A percentile compares a stretch with the other conserved stretches of the same genome.
Evolutionary conservation across 2,888 invertebrate species (phyloP).

Genomic region (Ectemnius cavifrons): DNA sequence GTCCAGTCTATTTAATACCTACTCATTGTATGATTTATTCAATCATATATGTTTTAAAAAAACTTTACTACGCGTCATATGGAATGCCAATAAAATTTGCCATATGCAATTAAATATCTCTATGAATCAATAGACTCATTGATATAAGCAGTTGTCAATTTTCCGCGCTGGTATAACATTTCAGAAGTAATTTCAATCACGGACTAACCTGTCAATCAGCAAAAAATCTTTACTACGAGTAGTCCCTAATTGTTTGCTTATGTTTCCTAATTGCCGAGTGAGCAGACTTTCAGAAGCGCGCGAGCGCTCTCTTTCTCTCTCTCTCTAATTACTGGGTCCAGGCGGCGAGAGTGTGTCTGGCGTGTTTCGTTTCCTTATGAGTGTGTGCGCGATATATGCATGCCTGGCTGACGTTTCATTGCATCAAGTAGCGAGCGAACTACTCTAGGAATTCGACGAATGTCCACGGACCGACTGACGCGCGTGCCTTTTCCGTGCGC

Average conservation of each 20-base stretch:
- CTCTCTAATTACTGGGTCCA: too few species aligned
- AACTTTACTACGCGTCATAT: too few species aligned
- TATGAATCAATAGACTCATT: not conserved
- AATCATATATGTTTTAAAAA: not conserved
- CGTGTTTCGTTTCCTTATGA: conserved; percentile 54
- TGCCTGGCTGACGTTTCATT: conserved; percentile 53
- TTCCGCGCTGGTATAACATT: not conserved
- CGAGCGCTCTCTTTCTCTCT: too few species aligned
- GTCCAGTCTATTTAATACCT: not conserved
- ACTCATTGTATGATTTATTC: not conserved
- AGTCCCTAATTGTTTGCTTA: conserved; percentile 38
- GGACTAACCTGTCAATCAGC: not conserved
- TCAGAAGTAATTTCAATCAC: not conserved
- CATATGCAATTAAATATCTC: too few species aligned
- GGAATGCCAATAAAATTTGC: too few species aligned
- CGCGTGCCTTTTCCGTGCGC: conserved; percentile 30
- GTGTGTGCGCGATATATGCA: conserved; percentile 54
- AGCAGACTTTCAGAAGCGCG: too few species aligned
- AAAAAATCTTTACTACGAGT: not conserved
- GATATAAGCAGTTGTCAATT: too few species aligned
- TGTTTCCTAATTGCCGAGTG: conserved; percentile 8
- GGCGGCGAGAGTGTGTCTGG: too few species aligned
- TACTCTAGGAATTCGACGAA: conserved; percentile 54
- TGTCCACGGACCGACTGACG: conserved; percentile 33
- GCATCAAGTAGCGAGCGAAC: conserved; percentile 49